Base-by-base conservation (phyloP, 1,140 invertebrate genomes). In the Sminthurides bifidus region DNA sequence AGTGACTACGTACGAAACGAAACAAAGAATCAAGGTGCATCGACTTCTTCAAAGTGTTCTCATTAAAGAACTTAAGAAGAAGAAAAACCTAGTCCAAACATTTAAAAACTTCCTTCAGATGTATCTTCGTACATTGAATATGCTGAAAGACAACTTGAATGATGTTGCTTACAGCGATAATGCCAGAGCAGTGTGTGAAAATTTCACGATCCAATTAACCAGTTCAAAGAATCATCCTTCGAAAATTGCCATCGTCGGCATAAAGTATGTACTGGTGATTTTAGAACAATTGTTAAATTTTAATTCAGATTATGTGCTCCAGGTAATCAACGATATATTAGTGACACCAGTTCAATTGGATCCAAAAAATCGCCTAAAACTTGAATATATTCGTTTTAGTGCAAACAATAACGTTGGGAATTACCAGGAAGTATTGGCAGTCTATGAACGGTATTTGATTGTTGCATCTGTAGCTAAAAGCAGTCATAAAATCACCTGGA, bases 401-500 rank as follows among this genome's bases (percentile, higher is more conserved):
- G 8, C 14, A 19, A 14, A n/a, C 6, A n/a, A 12, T 43, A 6
- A 5, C 8, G 8, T 10, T 8, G 8, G 21, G 40, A 43, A 43
- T 8, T 35, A 10, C n/a, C 8, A 8, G 8, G 8, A 35, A 35
- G n/a, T 10, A n/a, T 35, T 35, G 8, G 8, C n/a, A n/a, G n/a
- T 8, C 8, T 35, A n/a, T 10, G n/a, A 35, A 35, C n/a, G n/a
- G n/a, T 8, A 10, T 10, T 35, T 35, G n/a, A 62, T 59, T 14
- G 54, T 54, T 27, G 61, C 55, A 35, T 51, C 54, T 41, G 51
- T 54, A 17, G 37, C 68, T 40, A 66, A 66, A 3, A 15, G 43
- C 17, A 17, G 52, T 48, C 49, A 66, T 58, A 26, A 41, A 12
- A 29, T 45, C 27, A 60, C 56, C 27, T 19, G 63, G 15, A 41